Evolutionary conservation across 2,797 vertebrate species (phyloP), one percentile per base, ranked within the genome.

Genomic region (Enteromius argenteus): DNA sequence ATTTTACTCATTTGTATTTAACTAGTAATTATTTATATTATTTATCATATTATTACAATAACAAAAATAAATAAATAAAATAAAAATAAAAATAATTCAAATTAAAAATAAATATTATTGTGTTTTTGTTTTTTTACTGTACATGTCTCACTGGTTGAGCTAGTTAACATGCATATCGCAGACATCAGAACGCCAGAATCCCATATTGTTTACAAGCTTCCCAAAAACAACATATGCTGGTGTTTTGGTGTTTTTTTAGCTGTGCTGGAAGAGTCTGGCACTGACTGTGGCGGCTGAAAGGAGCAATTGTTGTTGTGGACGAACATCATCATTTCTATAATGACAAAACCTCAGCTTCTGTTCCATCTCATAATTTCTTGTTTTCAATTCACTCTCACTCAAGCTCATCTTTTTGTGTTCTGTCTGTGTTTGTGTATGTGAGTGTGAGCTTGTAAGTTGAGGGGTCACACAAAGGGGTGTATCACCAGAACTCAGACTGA

Each of bases 381-480:
- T 9, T 30, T 62, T 78, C 17, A 30, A 64, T 68, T 79, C 44
- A 79, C 19, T 53, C 32, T 17, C 64, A 11, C 42, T 49, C 2
- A 0, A 17, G 23, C 15, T 37, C 21, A n/a, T 79, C 13, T 11
- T 58, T 23, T n/a, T 56, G 21, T 21, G 21, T 58, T 64, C 42
- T 19, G 37, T 60, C 35, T 44, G 51, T 71, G 79, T 80, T 68
- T 72, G 69, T 2, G 23, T 74, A 53, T 6, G 6, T n/a, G 66
- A 42, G 51, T 56, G 11, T 73, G 69, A 64, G 69, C 51, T 73
- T 10, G 42, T 35, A 37, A 19, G 69, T 49, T 51, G 42, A 74
- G n/a, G 71, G 80, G 69, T 82, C 68, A 72, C 27, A 46, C 37
- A 60, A 60, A 81, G 42, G 53, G 66, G 23, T 3, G 3, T 37